Evolutionary conservation across 2,888 invertebrate species (phyloP), one percentile per base, ranked within the genome.

Genomic region (Drosophila atripex): DNA sequence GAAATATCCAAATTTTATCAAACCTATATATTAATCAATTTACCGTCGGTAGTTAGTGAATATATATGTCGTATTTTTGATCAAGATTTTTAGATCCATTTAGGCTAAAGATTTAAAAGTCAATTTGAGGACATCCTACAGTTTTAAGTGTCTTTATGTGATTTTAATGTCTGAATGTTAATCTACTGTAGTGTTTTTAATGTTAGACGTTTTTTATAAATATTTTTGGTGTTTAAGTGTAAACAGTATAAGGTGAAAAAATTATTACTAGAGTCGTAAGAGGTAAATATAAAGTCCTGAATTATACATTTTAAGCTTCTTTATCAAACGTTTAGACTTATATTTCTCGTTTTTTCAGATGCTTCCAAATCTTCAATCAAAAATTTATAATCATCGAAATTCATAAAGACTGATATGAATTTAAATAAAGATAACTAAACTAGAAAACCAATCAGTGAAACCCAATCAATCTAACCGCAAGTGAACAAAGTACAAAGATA

Each of bases 381-480:
- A 46, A 32, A 43, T 11, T 25, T 25, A 56, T 25, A 68, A 60
- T 39, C 47, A 47, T 39, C 16, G 52, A 18, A 52, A 59, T 38
- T 16, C 21, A 23, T 8, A 49, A 70, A 86, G 86, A 86, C 86
- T 80, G 80, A 80, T 57, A 66, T 46, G 46, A 57, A 54, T 53
- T 38, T 39, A 25, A 18, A 5, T 30, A 23, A 8, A 35, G n/a
- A n/a, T n/a, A 35, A 21, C 56, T 3, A 38, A 21, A 25, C 6
- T 43, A 47, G 8, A 9, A 41, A 41, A 11, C 16, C 18, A 69
- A 55, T 32, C 23, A 38, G 38, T 49, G 25, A 49, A 54, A 32
- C 21, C 1, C 7, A 54, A 43, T 38, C 47, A 58, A 58, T 12
- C 9, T 6, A 57, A 30, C 58, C 35, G 21, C 45, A 58, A 16